Conservation (phyloP, 2,797 vertebrate species). For the Acanthopagrus latus region DNA sequence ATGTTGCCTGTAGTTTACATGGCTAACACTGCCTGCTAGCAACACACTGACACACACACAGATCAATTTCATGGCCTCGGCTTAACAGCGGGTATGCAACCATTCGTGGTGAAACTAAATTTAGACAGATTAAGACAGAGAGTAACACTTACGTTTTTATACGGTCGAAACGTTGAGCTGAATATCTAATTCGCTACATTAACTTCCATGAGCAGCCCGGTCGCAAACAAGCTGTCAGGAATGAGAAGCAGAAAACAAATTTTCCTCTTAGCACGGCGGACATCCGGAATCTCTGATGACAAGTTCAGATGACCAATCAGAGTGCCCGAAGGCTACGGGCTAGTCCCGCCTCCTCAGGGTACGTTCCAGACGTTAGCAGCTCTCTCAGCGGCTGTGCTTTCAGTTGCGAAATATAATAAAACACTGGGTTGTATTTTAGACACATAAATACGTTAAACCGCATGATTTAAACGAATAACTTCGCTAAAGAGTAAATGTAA, state of each 20-base stretch:
- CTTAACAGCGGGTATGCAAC: constrained; percentile 43
- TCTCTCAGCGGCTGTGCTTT: not conserved
- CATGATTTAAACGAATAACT: not conserved
- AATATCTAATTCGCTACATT: constrained; percentile 31
- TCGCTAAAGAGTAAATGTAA: not conserved
- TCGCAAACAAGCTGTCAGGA: constrained; percentile 66
- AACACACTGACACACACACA: constrained; percentile 48
- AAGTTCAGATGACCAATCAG: constrained; percentile 66
- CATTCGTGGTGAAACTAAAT: constrained; percentile 11
- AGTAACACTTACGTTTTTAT: constrained; percentile 60
- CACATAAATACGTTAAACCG: not conserved
- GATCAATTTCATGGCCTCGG: constrained; percentile 77
- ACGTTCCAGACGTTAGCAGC: not conserved
- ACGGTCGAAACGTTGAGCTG: constrained; percentile 39
- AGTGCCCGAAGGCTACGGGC: fast-evolving
- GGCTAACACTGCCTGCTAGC: constrained; percentile 75
- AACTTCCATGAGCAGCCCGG: constrained; percentile 46
- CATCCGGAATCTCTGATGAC: constrained; percentile 77
- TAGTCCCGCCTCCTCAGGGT: constrained; percentile 47
- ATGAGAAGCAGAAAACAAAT: constrained; percentile 76
- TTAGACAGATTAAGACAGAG: not conserved
- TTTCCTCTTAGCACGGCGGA: constrained; percentile 65
- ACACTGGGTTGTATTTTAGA: fast-evolving
- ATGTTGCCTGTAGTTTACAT: constrained; percentile 31
- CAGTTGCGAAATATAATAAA: not conserved